Base-by-base conservation (phyloP, 2,888 invertebrate genomes). In the Agrotis ipsilon region DNA sequence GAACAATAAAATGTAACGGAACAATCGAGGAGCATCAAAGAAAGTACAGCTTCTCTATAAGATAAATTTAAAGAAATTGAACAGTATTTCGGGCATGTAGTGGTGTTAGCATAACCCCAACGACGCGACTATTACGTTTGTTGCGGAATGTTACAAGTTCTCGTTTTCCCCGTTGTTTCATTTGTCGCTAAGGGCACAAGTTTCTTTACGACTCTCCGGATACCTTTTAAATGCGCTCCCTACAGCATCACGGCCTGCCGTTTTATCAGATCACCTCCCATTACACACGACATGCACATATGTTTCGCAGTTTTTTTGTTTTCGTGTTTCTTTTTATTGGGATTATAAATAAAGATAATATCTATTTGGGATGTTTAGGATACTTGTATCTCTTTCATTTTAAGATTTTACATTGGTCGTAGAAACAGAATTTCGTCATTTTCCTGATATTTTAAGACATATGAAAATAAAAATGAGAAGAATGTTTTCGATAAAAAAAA, bases 231-330 rank as follows among this genome's bases (percentile, higher is more conserved):
- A 83, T 80, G 85, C 75, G 81, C 71, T 80, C 81, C 84, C 87
- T 81, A 82, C 81, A 84, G 77, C 84, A 83, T 85, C 80, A 84
- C 80, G 80, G 80, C 68, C 83, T 66, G 78, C 77, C 86, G 76
- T 88, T 89, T 87, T 82, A 85, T 86, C 85, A 86, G 86, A 88
- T 89, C 86, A 83, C 85, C 76, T 83, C 75, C 83, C 85, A 85
- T 85, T 85, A 85, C 82, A 69, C 60, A 78, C 82, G 74, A 78
- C 83, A 82, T 80, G 77, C 83, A 80, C 83, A 85, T 82, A 83
- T 82, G 84, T 84, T 80, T 75, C 75, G 64, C 60, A 73, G 68
- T 84, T 82, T 84, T 83, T 84, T 80, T 82, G 70, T 82, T 75
- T 65, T 72, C 70, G 63, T 65, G 57, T 71, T 76, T 62, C 68